Evolutionary conservation across 2,113 vertebrate species (phyloP).

Genomic region (Calyptomena viridis): DNA sequence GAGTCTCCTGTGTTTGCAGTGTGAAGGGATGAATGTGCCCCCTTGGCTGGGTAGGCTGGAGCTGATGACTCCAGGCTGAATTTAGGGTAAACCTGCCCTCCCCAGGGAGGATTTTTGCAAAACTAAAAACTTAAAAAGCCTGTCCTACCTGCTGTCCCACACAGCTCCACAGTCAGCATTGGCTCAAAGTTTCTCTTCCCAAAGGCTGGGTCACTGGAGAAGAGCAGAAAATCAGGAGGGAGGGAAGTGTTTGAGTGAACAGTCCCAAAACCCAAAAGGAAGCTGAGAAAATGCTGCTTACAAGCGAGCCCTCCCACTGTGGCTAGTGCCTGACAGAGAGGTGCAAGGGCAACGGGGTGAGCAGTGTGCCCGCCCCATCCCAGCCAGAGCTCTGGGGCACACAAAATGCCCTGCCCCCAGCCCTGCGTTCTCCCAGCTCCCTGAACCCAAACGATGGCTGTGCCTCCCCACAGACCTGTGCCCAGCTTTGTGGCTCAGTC

Average conservation of each 20-base stretch:
- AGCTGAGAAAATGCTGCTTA: neutral
- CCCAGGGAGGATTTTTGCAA: neutral
- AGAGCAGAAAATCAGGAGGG: neutral
- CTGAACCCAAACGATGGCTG: fast-evolving
- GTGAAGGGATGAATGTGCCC: neutral
- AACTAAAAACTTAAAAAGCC: neutral
- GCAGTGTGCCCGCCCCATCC: neutral
- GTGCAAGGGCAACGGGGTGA: fast-evolving
- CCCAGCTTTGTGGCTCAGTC: neutral
- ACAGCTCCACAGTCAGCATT: conserved; percentile 89
- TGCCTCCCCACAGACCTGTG: neutral
- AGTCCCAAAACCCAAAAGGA: neutral
- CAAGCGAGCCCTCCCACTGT: neutral
- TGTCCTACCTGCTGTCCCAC: conserved; percentile 93
- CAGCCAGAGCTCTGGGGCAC: neutral
- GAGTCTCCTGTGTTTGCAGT: neutral
- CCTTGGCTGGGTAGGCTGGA: neutral
- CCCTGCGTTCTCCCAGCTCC: neutral
- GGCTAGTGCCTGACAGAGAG: neutral
- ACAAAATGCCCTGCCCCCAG: neutral
- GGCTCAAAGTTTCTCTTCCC: conserved; percentile 88
- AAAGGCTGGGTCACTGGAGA: conserved; percentile 67
- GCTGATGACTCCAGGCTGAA: neutral
- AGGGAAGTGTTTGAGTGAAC: neutral
- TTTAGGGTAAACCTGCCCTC: neutral